A percentile compares a stretch with the other conserved stretches of the same genome.
phyloP scores from a whole-genome alignment of 2,797 vertebrate genomes.

The Eupleurogrammus muticus region DNA sequence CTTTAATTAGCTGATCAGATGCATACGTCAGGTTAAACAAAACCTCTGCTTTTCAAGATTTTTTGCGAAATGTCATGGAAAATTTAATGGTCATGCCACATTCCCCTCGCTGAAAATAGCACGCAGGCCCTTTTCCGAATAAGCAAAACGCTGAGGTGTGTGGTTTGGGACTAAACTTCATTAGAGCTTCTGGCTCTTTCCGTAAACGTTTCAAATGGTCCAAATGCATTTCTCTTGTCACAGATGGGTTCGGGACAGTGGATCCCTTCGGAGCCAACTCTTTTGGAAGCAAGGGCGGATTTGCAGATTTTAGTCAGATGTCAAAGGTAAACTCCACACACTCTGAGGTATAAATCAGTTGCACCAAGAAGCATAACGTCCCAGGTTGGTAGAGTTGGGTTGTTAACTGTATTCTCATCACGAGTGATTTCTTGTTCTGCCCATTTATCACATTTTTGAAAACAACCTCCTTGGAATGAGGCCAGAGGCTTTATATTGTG shows the following conservation, averaged over 20 bases:
- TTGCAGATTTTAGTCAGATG: constrained; percentile 98
- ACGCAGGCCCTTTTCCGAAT: constrained; percentile 52
- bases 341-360: constrained; percentile 58
- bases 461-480: constrained; percentile 23
- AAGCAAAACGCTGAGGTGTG: constrained; percentile 59
- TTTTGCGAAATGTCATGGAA: constrained; percentile 79
- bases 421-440: constrained; percentile 51
- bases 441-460: constrained; percentile 49
- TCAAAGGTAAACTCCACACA: constrained; percentile 89
- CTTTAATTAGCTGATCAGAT: constrained; percentile 81
- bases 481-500: constrained; percentile 35
- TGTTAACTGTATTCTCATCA: constrained; percentile 43
- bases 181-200: constrained; percentile 68
- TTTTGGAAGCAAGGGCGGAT: constrained; percentile 89
- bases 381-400: constrained; percentile 38
- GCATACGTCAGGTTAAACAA: constrained; percentile 77
- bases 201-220: constrained; percentile 62
- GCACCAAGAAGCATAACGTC: constrained; percentile 59
- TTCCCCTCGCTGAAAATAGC: constrained; percentile 74
- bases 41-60: constrained; percentile 72
- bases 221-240: constrained; percentile 58
- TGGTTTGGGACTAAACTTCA: constrained; percentile 56
- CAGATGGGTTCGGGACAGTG: constrained; percentile 91
- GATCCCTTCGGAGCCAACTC: constrained; percentile 90
- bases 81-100: constrained; percentile 73